Percentiles rank a stretch among this genome's conserved stretches.
Conservation (phyloP, 2,113 vertebrate species). For the Mungos mungo region DNA sequence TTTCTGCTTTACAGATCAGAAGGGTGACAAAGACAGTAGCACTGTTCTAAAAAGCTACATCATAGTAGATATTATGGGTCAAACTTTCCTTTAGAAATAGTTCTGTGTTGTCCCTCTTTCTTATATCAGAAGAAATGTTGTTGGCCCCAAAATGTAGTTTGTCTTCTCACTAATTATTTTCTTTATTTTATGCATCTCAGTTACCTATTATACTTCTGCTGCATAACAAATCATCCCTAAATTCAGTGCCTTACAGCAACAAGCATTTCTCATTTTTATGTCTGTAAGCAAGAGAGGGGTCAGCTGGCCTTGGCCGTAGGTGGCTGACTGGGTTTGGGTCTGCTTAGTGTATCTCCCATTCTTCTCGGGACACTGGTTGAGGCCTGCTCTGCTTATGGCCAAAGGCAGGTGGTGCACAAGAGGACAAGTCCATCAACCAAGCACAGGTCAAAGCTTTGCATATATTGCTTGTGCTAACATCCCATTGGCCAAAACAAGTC, state of each 20-base stretch:
- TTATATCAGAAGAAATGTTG: neutral
- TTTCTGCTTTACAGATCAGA: conserved; percentile 73
- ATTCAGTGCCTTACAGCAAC: neutral
- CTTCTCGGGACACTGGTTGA: neutral
- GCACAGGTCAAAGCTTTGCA: neutral
- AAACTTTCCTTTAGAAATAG: conserved; percentile 36
- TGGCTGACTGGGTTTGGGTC: neutral
- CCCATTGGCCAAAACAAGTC: neutral
- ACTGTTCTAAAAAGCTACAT: conserved; percentile 37
- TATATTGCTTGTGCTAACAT: neutral
- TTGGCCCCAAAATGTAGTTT: neutral
- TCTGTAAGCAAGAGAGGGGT: neutral
- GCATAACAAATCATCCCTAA: neutral
- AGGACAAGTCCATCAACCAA: neutral
- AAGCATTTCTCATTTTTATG: neutral
- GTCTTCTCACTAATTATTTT: neutral
- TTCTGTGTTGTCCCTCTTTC: neutral
- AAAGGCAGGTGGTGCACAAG: neutral
- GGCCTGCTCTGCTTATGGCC: neutral
- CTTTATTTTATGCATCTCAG: neutral
- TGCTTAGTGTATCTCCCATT: neutral
- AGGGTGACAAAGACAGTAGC: conserved; percentile 54
- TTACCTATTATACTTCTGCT: neutral
- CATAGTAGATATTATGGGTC: neutral
- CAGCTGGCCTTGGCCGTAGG: neutral